Evolutionary conservation across 2,797 vertebrate species (phyloP), one percentile per base, ranked within the genome.

Genomic region (Pseudocheirus occidentalis): DNA sequence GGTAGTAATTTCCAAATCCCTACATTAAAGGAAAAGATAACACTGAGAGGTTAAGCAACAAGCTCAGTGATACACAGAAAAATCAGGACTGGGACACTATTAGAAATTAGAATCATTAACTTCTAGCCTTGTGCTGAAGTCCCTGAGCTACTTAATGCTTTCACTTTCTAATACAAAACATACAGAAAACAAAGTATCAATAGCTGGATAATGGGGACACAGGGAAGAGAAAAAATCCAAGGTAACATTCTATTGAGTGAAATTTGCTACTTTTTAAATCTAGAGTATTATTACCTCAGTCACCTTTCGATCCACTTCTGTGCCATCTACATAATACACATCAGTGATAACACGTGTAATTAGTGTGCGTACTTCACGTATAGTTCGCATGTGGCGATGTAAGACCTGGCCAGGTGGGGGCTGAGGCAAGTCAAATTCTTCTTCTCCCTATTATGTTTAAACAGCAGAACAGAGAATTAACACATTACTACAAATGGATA

Each of bases 261-360:
- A 93, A 87, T 52, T 1, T 96, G 93, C 53, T 90, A 73, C 89
- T 89, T n/a, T n/a, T n/a, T 0, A 91, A 91, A 92, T 58, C 58
- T 50, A 93, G 13, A 58, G 18, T 62, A 55, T 89, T 55, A 92
- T 98, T 98, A 99, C 99, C 99, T 99, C 99, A 0, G 98, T 98
- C 3, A 99, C 99, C 96, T 99, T 99, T 55, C 99, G 99, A 0
- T 99, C 99, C 98, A 99, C 99, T 98, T 99, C 99, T 90, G 98
- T 99, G 7, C 99, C 99, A 0, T 99, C 99, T 96, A 99, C 97
- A 21, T 99, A 99, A 98, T 99, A 99, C 0, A 99, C 99, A 13
- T 99, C 99, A 0, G 99, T 99, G 94, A 99, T 99, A 95, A 99
- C 98, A 1, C 99, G 99, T 0, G 99, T 99, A 91, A 99, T 97